Conservation (phyloP, 2,113 vertebrate genomes). For the Pithys albifrons region DNA sequence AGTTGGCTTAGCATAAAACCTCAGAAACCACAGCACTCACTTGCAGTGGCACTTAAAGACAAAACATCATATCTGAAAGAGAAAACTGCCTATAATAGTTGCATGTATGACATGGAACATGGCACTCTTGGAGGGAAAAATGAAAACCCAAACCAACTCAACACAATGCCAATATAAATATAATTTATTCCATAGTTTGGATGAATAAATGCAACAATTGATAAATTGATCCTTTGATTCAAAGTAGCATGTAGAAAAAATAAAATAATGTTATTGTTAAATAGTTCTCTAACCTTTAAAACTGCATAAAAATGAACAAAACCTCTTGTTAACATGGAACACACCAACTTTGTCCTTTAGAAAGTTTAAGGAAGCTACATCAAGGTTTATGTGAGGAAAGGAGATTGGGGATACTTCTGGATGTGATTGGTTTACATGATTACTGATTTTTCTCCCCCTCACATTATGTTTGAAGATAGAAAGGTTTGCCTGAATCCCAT, state of each 20-base stretch:
- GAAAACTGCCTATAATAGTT: background rate
- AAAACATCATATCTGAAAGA: conserved; percentile 21
- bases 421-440: background rate
- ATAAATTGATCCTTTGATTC: background rate
- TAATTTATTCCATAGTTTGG: background rate
- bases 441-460: background rate
- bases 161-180: background rate
- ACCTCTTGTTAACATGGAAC: background rate
- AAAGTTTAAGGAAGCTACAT: background rate
- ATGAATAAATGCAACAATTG: background rate
- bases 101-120: background rate
- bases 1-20: background rate
- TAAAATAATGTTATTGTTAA: background rate
- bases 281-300: background rate
- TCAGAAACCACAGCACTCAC: background rate
- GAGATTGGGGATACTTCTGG: background rate
- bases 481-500: background rate
- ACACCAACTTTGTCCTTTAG: background rate
- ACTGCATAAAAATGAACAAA: background rate
- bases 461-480: background rate
- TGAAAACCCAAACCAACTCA: background rate
- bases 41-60: background rate
- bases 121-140: background rate
- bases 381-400: background rate
- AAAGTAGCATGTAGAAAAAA: background rate